Evolutionary conservation across 2,113 vertebrate genomes (phyloP), one percentile per base, ranked within the genome.

Genomic region (Phylloscopus trochilus): DNA sequence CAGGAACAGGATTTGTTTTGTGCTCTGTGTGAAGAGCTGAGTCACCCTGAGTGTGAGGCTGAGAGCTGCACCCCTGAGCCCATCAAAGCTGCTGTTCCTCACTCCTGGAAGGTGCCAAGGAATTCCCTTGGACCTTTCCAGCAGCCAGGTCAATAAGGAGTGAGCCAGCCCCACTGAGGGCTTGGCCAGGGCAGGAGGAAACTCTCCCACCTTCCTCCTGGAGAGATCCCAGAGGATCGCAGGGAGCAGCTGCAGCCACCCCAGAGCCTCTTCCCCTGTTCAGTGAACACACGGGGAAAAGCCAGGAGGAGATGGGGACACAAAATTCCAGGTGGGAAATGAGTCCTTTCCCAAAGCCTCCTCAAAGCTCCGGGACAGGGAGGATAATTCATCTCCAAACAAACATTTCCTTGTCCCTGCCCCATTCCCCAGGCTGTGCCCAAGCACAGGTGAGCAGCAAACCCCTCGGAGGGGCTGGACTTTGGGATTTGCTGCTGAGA

Each of bases 91-190:
- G 64, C 83, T 72, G 79, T 47, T 92, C 14, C 53, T 83, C 31
- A 7, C 9, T 20, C 6, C 1, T 35, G 70, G 70, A 33, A 46
- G 43, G 5, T 88, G 89, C 89, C 93, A 86, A 79, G 84, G 95
- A 91, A 91, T 73, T 49, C 6, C n/a, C n/a, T n/a, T n/a, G n/a
- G n/a, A n/a, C 33, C 4, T 39, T 46, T 72, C 83, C 92, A 96
- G 83, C 55, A 4, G 10, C 80, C 5, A 86, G 83, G 80, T 92
- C 89, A 91, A 66, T 64, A 92, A 49, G 7, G 47, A 69, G 91
- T 84, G 91, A 87, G 69, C 83, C 84, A 83, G 53, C 51, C 37
- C 37, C 37, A 39, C n/a, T n/a, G n/a, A n/a, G n/a, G 37, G 37
- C 58, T 51, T 46, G 72, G 84, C 56, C 9, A 10, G 76, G 67